Evolutionary conservation across 1,140 invertebrate species (phyloP), one percentile per base, ranked within the genome.

Genomic region (Cydia strobilella): DNA sequence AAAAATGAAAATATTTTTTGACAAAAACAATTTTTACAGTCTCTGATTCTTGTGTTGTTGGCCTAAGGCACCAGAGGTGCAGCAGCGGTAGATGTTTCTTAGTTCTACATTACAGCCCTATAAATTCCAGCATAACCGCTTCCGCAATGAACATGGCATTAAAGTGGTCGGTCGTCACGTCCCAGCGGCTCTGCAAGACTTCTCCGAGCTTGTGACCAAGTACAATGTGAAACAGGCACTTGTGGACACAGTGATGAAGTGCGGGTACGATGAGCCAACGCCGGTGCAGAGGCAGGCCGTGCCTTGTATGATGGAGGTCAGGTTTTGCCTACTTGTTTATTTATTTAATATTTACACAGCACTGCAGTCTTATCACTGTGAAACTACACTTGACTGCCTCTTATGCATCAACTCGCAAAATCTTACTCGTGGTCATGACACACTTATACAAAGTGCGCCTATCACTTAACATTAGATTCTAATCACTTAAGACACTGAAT

Each of bases 211-310:
- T 27, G 80, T 82, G 2, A 76, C 81, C 6, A 78, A 84, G 3
- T 96, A 95, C 82, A 89, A 94, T 75, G 87, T 98, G 13, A 84
- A 93, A 9, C 80, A 94, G 39, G 91, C 94, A 69, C 86, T 99
- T 0, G 86, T 97, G 13, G 87, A 96, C 51, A 99, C 98, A 87
- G 93, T 99, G 1, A 90, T 87, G 27, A 93, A 94, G 31, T 95
- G 95, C 85, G 96, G 96, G 0, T 99, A 98, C 84, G 85, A 86
- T 1, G 93, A 94, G 74, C 98, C 98, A 10, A 99, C 99, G 7
- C 96, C 98, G 0, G 97, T 99, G 83, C 99, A 99, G 93, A 97
- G 98, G 94, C 98, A 99, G 93, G 96, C 97, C 0, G 95, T 99
- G 77, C 97, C 99, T 15, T 94, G 97, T 51, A 96, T 99, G 95